Base-by-base conservation (phyloP, 2,113 vertebrate genomes). In the human (Homo sapiens) region DNA sequence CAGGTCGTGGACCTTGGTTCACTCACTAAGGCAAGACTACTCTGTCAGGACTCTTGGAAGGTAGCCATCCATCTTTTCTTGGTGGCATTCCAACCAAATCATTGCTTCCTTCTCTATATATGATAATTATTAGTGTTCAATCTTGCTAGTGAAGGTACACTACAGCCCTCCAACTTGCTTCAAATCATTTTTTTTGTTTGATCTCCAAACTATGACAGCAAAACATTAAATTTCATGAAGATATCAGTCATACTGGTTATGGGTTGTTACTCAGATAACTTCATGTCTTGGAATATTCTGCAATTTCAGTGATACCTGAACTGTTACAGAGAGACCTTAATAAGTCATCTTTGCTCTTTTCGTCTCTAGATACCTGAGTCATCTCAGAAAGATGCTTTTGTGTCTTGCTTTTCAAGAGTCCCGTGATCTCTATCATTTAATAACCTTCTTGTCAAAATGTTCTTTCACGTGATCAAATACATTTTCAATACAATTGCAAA, bases 161-260 rank as follows among this genome's bases (percentile, higher is more conserved):
- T 52, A 59, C 16, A 84, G 43, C 27, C 68, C 64, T 82, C 79
- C 20, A 32, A 61, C 73, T 93, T n/a, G 59, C 32, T 32, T 85
- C 48, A 52, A 9, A 61, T 78, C 59, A 68, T 91, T 52, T 70
- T 86, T 87, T 95, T 38, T 91, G 38, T 86, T 88, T 88, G 81
- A 96, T 86, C 66, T 87, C 82, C 79, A 92, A 45, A 92, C n/a
- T 25, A 17, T 84, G 89, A 88, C 48, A 97, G 40, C 20, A 76
- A 92, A 83, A 57, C 61, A 38, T 40, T 91, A 38, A 70, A 50
- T 32, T 90, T 73, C 17, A 61, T 20, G 68, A 84, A 90, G 82
- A 50, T 55, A 92, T 97, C 83, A 75, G 70, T 93, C 61, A 76
- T 13, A 38, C 48, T 38, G 55, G 82, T 50, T 85, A 68, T 43